Evolutionary conservation across 2,797 vertebrate species (phyloP), one percentile per base, ranked within the genome.

Genomic region (Ceryle rudis): DNA sequence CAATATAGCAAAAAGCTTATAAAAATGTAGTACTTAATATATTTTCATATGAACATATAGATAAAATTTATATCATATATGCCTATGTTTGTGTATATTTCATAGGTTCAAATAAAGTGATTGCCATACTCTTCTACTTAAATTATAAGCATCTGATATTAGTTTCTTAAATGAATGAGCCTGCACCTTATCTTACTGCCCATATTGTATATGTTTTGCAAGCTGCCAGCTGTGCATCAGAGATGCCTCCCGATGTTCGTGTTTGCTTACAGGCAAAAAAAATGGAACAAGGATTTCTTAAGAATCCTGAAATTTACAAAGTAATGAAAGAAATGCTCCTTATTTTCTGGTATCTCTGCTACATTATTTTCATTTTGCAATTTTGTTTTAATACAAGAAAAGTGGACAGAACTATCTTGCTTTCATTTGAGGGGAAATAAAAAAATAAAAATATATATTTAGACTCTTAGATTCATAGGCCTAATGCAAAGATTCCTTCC

Each of bases 101-200:
- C 46, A 64, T 47, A 55, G 11, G 23, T 88, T 86, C 73, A 95
- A 96, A 75, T 81, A 58, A 89, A 90, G 41, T 35, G 33, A 81
- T 75, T 93, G 35, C 62, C 91, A 18, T 66, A 51, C n/a, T 90
- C 90, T 93, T 88, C 82, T 75, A 46, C 73, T 96, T 90, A 84
- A 86, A 91, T 90, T 83, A 51, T 60, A 90, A 65, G 15, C 66
- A 84, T 95, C 89, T 79, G 87, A 79, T 93, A 90, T 60, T 91
- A 86, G 62, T 81, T 95, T 71, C 72, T 94, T 93, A 90, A 94
- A 65, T 91, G 93, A 91, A 93, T 94, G 73, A 93, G 93, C 66
- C 82, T 88, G 70, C 69, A 90, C 77, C 93, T 96, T 96, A 96
- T 96, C 87, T 97, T 83, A 64, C 80, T 94, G 70, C 31, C 93